Conservation (phyloP, 1,140 invertebrate species). For the Bombus cullumanus region DNA sequence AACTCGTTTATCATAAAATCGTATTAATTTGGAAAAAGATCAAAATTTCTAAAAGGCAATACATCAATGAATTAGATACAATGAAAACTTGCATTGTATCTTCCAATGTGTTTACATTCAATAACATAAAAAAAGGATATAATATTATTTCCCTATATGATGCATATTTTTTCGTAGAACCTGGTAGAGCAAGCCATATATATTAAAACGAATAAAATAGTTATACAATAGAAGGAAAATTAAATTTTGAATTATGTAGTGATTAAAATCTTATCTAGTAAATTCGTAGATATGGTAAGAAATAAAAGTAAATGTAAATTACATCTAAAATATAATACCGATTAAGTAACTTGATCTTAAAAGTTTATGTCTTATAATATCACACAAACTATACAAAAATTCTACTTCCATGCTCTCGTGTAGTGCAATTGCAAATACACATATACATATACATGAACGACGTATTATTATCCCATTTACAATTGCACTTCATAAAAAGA, state of each 20-base stretch:
- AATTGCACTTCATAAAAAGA: constrained; percentile 38
- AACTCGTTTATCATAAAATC: background rate
- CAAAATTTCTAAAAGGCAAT: constrained; percentile 9
- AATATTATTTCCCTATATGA: background rate
- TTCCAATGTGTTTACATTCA: background rate
- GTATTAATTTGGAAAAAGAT: background rate
- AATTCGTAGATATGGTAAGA: constrained; percentile 32
- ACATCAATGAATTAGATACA: constrained; percentile 5
- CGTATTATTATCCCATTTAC: constrained; percentile 2
- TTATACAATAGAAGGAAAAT: background rate
- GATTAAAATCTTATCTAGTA: constrained; percentile 5
- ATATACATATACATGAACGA: background rate
- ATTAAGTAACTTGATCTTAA: constrained; percentile 27
- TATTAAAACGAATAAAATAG: background rate
- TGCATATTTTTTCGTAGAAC: background rate
- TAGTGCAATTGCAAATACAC: constrained; percentile 17
- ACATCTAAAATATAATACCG: constrained; percentile 18
- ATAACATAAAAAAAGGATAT: background rate
- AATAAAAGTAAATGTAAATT: constrained; percentile 30
- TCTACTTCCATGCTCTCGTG: constrained; percentile 8
- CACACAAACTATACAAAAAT: constrained; percentile 36
- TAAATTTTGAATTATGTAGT: constrained; percentile 12
- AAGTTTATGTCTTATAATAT: constrained; percentile 10
- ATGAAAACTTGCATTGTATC: background rate
- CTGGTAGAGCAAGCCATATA: background rate